These are phyloP conservation scores for Mesodorylaimus sp. DNA, from an alignment of 2,888 invertebrate species.

Conservation along the genomic window DNA sequence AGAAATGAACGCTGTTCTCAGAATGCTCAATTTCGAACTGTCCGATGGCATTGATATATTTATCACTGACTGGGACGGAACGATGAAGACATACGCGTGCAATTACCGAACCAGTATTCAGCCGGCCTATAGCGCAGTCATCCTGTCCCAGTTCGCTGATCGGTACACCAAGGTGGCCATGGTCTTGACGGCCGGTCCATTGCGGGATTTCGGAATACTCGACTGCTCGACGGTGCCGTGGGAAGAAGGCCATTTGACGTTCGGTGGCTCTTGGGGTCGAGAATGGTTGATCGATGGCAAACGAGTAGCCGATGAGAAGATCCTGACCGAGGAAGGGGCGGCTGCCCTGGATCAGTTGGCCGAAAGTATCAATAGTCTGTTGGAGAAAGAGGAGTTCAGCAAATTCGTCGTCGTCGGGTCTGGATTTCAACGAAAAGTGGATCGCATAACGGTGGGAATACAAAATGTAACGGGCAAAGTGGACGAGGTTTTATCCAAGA, in stretches of 20 bases:
- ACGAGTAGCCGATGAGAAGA: constrained; percentile 24
- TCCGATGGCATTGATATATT: constrained; percentile 11
- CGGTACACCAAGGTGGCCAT: constrained; percentile 17
- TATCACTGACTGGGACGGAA: constrained; percentile 30
- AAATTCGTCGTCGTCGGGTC: constrained; percentile 27
- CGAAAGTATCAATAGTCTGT: constrained; percentile 12
- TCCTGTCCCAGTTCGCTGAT: constrained; percentile 16
- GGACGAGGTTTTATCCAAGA: constrained; percentile 15
- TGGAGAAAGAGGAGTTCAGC: constrained; percentile 18
- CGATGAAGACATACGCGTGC: constrained; percentile 29
- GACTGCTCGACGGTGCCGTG: constrained; percentile 26
- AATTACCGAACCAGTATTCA: constrained; percentile 27
- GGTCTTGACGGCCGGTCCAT: constrained; percentile 26
- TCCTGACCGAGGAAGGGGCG: constrained; percentile 20
- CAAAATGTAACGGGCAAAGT: constrained; percentile 26
- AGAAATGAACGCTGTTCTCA: neutral
- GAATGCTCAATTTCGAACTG: neutral
- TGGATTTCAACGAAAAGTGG: constrained; percentile 27
- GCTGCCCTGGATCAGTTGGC: neutral
- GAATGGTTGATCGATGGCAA: constrained; percentile 25
- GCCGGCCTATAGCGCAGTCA: constrained; percentile 26
- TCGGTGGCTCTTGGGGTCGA: constrained; percentile 28
- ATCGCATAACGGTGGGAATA: constrained; percentile 27
- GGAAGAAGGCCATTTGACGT: constrained; percentile 16
- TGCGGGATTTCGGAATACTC: constrained; percentile 26